phyloP scores from a whole-genome alignment of 2,113 vertebrate species.

The Brachypteracias leptosomus region DNA sequence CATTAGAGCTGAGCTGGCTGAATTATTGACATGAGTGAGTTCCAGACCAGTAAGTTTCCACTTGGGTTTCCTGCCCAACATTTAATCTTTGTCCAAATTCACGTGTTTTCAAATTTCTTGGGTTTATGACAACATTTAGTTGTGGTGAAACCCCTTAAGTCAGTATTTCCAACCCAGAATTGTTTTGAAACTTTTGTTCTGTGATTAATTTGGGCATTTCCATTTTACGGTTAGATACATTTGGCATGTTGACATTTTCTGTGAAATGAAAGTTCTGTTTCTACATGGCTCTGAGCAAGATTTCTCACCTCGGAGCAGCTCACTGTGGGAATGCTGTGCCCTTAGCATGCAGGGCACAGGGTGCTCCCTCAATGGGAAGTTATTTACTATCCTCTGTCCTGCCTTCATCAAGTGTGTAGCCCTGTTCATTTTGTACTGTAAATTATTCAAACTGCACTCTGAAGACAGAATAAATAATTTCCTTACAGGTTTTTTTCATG shows the following conservation, averaged over 20 bases:
- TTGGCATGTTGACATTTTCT: not conserved
- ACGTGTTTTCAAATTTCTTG: not conserved
- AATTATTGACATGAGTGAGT: not conserved
- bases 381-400: not conserved
- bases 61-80: not conserved
- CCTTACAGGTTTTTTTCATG: not conserved
- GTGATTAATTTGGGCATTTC: not conserved
- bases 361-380: not conserved
- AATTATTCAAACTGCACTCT: not conserved
- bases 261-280: not conserved
- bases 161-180: not conserved
- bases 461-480: conserved; percentile 1
- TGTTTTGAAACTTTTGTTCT: not conserved
- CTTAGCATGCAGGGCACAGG: not conserved
- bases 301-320: not conserved
- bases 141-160: not conserved
- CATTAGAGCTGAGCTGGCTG: not conserved
- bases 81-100: not conserved
- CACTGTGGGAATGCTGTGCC: not conserved
- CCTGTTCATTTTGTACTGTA: not conserved
- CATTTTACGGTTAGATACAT: not conserved
- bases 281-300: not conserved
- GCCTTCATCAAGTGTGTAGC: not conserved
- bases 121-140: not conserved
- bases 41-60: not conserved